phyloP scores from a whole-genome alignment of 64 coral and sea anemone genomes.

The Pocillopora damicornis region DNA sequence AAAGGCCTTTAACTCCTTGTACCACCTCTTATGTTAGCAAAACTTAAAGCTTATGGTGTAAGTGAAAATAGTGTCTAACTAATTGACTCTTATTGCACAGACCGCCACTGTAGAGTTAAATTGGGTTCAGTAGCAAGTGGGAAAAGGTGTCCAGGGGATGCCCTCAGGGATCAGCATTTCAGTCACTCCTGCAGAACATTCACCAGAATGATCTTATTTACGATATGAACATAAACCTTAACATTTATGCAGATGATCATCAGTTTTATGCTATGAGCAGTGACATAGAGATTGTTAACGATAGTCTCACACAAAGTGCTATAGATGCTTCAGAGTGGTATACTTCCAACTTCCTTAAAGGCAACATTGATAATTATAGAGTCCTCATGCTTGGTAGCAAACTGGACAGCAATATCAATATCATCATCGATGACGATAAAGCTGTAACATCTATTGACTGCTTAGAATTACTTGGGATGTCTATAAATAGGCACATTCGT shows the following conservation, averaged over 20 bases:
- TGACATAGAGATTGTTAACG: conserved; percentile 3
- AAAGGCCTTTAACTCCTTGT: conserved; percentile 30
- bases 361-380: conserved; percentile 15
- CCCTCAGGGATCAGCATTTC: too few species aligned
- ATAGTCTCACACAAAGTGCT: conserved; percentile 5
- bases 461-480: neutral
- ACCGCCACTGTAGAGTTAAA: too few species aligned
- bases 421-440: neutral
- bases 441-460: neutral
- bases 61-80: too few species aligned
- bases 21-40: conserved; percentile 4
- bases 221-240: neutral
- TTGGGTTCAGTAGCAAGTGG: too few species aligned
- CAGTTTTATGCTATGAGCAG: conserved; percentile 31
- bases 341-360: conserved; percentile 12
- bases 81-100: too few species aligned
- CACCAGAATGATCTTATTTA: too few species aligned
- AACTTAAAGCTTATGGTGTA: conserved; percentile 16
- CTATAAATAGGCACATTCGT: neutral
- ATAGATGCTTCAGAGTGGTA: neutral
- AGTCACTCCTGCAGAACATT: too few species aligned
- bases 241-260: conserved; percentile 32
- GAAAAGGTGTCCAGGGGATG: too few species aligned
- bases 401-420: neutral
- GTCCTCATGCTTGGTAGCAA: neutral